phyloP scores from a whole-genome alignment of 2,113 vertebrate species.

The Ornithorhynchus anatinus region DNA sequence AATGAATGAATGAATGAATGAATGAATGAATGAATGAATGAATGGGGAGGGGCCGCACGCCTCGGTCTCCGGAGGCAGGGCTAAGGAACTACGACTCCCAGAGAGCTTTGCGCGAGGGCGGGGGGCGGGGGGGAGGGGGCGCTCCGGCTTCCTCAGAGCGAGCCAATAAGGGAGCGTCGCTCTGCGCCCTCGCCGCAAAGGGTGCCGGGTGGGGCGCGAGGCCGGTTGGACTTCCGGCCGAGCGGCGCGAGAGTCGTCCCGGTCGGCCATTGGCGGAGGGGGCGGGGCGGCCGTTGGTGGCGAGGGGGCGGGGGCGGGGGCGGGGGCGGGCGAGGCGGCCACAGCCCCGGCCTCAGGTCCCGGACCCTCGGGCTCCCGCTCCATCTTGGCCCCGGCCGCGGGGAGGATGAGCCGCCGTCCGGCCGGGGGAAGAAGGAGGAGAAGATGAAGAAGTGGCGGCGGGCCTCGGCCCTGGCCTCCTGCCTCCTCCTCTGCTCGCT shows the following conservation, averaged over 20 bases:
- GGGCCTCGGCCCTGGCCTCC: slow-evolving; percentile 65
- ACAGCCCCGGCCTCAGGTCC: neutral
- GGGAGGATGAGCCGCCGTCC: slow-evolving; percentile 70
- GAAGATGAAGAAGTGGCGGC: slow-evolving; percentile 71
- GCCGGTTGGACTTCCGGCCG: slow-evolving; percentile 45
- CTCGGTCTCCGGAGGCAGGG: neutral
- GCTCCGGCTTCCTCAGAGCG: neutral
- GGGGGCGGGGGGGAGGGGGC: neutral
- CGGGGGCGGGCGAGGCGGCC: slow-evolving; percentile 7
- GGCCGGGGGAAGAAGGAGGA: slow-evolving; percentile 48
- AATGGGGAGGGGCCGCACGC: neutral
- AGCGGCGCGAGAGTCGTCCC: slow-evolving; percentile 39
- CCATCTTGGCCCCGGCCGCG: slow-evolving; percentile 48
- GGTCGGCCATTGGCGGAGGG: slow-evolving; percentile 36
- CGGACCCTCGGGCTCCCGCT: neutral
- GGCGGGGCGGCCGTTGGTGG: slow-evolving; percentile 50
- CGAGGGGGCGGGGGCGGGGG: slow-evolving; percentile 35
- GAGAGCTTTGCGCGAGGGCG: neutral
- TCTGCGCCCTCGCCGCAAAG: rapidly evolving
- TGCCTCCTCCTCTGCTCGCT: slow-evolving; percentile 66
- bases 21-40: neutral
- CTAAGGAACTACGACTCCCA: slow-evolving; percentile 45
- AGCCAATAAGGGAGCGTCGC: neutral
- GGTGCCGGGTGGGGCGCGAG: slow-evolving; percentile 36
- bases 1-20: too few species aligned